Conservation (phyloP, 2,797 vertebrate genomes). For the Fistularia tabacaria region DNA sequence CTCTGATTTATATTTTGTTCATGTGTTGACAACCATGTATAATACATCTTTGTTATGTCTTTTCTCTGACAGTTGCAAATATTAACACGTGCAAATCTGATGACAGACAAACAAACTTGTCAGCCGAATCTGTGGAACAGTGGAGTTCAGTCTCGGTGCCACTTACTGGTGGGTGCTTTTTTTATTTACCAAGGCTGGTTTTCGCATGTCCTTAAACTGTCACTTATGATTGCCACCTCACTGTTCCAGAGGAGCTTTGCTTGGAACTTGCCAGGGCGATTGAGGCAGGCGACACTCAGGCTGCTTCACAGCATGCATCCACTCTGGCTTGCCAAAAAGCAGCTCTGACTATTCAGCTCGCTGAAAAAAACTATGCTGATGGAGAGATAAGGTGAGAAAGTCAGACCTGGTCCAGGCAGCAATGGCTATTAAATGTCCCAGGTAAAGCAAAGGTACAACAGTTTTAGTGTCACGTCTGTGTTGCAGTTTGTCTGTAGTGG, state of each 20-base stretch:
- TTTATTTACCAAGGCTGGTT: neutral
- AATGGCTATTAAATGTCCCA: neutral
- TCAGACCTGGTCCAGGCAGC: no score
- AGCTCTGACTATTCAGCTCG: conserved; percentile 72
- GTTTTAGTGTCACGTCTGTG: conserved; percentile 18
- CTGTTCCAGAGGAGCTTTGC: conserved; percentile 79
- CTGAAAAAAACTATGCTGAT: conserved; percentile 74
- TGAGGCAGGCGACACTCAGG: conserved; percentile 75
- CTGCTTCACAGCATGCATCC: conserved; percentile 75
- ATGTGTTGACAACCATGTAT: neutral
- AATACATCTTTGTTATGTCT: neutral
- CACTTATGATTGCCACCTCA: neutral
- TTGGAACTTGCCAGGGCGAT: conserved; percentile 78
- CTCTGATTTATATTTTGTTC: neutral
- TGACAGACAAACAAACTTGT: conserved; percentile 33
- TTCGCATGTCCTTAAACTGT: conserved; percentile 8
- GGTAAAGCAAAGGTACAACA: neutral
- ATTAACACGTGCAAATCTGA: conserved; percentile 51
- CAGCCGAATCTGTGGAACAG: conserved; percentile 52
- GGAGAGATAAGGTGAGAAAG: conserved; percentile 80
- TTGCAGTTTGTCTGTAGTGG: conserved; percentile 84
- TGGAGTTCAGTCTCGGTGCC: conserved; percentile 64
- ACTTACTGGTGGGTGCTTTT: conserved; percentile 63
- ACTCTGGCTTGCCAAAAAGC: conserved; percentile 78
- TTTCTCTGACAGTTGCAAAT: conserved; percentile 66